These are phyloP conservation scores for Acanthurus tractus DNA, from an alignment of 2,797 vertebrate genomes.

Conservation along the genomic window DNA sequence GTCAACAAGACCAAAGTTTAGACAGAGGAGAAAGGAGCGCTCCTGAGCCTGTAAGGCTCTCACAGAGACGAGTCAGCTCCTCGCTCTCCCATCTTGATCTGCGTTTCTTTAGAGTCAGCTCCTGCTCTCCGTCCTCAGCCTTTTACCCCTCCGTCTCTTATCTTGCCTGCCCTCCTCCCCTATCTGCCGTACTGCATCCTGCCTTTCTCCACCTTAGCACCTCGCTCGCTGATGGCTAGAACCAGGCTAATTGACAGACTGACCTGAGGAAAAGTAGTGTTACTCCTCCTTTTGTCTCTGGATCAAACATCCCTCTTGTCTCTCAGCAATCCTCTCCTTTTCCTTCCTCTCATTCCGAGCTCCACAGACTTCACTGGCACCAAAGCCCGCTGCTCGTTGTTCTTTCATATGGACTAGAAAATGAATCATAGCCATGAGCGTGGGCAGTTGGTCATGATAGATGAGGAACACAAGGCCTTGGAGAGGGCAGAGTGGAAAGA, in stretches of 20 bases:
- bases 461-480: slow-evolving; percentile 53
- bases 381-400: slow-evolving; percentile 25
- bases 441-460: slow-evolving; percentile 55
- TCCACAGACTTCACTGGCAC: background rate
- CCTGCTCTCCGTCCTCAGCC: slow-evolving; percentile 2
- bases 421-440: slow-evolving; percentile 38
- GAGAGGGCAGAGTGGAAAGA: slow-evolving; percentile 42
- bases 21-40: slow-evolving; percentile 14
- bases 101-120: slow-evolving; percentile 31
- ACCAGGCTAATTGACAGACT: slow-evolving; percentile 78
- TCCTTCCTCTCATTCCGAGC: background rate
- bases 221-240: slow-evolving; percentile 47
- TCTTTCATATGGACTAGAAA: slow-evolving; percentile 33
- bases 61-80: slow-evolving; percentile 11
- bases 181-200: slow-evolving; percentile 17
- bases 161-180: slow-evolving; percentile 27
- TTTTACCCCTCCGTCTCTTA: slow-evolving; percentile 32
- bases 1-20: slow-evolving; percentile 43
- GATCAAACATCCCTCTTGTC: slow-evolving; percentile 62
- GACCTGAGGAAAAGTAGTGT: slow-evolving; percentile 65
- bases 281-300: slow-evolving; percentile 56
- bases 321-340: slow-evolving; percentile 37
- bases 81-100: slow-evolving; percentile 5
- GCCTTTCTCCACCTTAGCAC: slow-evolving; percentile 44
- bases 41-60: slow-evolving; percentile 11